Percentiles rank a stretch among this genome's conserved stretches.
phyloP scores from a whole-genome alignment of 2,113 vertebrate species.

The Eulemur macaco region DNA sequence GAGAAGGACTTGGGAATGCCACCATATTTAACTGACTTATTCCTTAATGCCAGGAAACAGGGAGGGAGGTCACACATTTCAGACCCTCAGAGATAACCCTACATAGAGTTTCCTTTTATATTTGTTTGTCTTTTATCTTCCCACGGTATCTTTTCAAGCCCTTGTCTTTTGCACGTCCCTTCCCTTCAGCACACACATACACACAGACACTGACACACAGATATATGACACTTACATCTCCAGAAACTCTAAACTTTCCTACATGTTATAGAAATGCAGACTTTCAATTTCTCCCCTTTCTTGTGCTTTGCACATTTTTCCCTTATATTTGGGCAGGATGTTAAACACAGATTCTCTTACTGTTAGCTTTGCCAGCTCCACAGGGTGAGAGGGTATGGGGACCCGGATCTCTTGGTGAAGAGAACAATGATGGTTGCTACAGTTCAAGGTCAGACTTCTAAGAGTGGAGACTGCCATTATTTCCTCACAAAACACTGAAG shows the following conservation, averaged over 20 bases:
- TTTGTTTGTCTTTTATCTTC: neutral
- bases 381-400: rapidly evolving
- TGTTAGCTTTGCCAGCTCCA: neutral
- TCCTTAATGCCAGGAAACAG: neutral
- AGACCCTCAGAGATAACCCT: neutral
- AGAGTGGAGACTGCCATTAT: neutral
- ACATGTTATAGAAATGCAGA: neutral
- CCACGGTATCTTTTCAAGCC: neutral
- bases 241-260: neutral
- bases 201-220: neutral
- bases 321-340: neutral
- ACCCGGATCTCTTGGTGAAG: neutral
- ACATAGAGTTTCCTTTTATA: neutral
- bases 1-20: neutral
- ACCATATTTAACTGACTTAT: neutral
- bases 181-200: neutral
- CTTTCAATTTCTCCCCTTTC: neutral
- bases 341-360: no score
- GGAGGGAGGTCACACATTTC: neutral
- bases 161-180: neutral
- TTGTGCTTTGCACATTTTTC: neutral
- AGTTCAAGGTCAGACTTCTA: neutral
- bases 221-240: neutral
- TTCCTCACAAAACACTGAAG: neutral
- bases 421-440: neutral